These are phyloP conservation scores for Scortum barcoo DNA, from an alignment of 2,113 vertebrate genomes.

Conservation along the genomic window DNA sequence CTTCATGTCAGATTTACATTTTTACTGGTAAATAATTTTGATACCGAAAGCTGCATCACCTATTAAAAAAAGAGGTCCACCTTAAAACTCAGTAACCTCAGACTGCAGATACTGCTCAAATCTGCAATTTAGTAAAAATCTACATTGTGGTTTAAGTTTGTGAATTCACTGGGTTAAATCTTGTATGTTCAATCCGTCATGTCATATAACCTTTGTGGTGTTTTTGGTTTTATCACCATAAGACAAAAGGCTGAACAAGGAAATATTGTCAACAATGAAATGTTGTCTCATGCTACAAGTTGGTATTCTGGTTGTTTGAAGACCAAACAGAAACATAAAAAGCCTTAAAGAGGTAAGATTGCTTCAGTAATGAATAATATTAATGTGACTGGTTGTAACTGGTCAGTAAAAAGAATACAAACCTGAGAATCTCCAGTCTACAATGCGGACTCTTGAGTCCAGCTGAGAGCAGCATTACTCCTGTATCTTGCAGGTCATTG, in stretches of 20 bases:
- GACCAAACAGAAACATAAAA: not conserved
- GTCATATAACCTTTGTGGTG: not conserved
- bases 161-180: not conserved
- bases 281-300: too few relatives aligned
- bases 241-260: not conserved
- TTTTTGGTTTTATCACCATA: not conserved
- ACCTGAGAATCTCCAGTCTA: conserved; percentile 48
- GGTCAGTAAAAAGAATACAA: not conserved
- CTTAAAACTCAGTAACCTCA: not conserved
- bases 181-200: not conserved
- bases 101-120: not conserved
- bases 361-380: not conserved
- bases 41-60: not conserved
- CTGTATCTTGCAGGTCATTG: conserved; percentile 34
- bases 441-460: conserved; percentile 44
- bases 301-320: not conserved
- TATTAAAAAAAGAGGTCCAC: too few relatives aligned
- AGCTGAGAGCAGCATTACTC: conserved; percentile 19
- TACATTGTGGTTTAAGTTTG: too few relatives aligned
- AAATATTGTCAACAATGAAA: not conserved
- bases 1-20: not conserved
- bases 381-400: not conserved
- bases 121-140: not conserved
- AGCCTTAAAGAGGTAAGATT: not conserved
- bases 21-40: too few relatives aligned